Evolutionary conservation across 2,888 invertebrate genomes (phyloP), one percentile per base, ranked within the genome.

Genomic region (Alsophila aescularia): DNA sequence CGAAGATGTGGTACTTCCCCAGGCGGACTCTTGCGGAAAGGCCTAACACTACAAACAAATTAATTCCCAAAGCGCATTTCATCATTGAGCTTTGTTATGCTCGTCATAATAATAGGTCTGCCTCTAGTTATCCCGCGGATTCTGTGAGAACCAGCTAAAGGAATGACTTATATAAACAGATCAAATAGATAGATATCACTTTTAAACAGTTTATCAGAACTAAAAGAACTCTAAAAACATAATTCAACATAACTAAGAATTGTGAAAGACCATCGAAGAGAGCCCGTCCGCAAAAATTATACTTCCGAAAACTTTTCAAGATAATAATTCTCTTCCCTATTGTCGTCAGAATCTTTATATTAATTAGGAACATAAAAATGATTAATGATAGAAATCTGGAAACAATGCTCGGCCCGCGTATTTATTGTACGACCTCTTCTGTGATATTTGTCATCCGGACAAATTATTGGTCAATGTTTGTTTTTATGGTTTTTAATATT

Each of bases 301-400:
- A 53, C 69, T 67, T 63, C 64, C 65, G 16, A 67, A 71, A 76
- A 72, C 52, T 59, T 55, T 49, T 42, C 18, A 67, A 66, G 70
- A 76, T 75, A 77, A 79, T 76, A 77, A 69, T 65, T 71, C 64
- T 35, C 55, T 0, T 40, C 50, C 45, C 50, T 62, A 80, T 80
- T 81, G 82, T 84, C 82, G 77, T 77, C 74, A 76, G 79, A 80
- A 82, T 85, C 86, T 83, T 85, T 83, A 83, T 90, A 90, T 90
- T 90, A 90, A 90, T 90, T 89, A 85, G 85, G 71, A 78, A 79
- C 81, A 88, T 90, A 90, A 90, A 90, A 88, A 86, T 90, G 88
- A 90, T 89, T 85, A 87, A 90, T 86, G 85, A 74, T 65, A 62
- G 69, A 77, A 81, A 85, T 88, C 83, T 82, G 81, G 83, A 85